Percentiles rank a stretch among this genome's conserved stretches.
These are phyloP conservation scores for Noctua pronuba DNA, from an alignment of 2,888 invertebrate species.

Conservation along the genomic window DNA sequence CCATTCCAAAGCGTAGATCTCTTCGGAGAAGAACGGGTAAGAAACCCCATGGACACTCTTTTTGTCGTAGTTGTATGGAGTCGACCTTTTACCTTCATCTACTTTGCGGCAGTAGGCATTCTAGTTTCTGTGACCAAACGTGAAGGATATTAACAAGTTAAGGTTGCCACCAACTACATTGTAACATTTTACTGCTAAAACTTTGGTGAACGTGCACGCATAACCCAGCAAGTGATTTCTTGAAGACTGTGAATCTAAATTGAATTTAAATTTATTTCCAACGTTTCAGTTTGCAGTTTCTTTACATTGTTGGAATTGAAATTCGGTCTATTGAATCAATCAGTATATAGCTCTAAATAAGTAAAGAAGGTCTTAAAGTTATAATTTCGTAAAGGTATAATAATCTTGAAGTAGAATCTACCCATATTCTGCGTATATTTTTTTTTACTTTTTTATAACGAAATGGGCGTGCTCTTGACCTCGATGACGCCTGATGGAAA, in stretches of 20 bases:
- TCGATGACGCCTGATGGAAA: too few species aligned
- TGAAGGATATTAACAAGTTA: slow-evolving; percentile 49
- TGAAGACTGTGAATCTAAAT: slow-evolving; percentile 47
- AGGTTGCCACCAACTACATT: slow-evolving; percentile 38
- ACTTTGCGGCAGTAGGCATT: slow-evolving; percentile 21
- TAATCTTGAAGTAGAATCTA: not conserved
- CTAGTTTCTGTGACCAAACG: slow-evolving; percentile 36
- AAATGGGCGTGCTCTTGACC: too few species aligned
- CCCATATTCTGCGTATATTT: too few species aligned
- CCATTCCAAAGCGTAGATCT: too few species aligned
- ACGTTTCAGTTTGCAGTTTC: not conserved
- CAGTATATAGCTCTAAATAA: not conserved
- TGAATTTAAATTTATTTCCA: slow-evolving; percentile 45
- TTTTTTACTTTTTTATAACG: too few species aligned
- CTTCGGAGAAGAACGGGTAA: too few species aligned
- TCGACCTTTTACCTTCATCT: not conserved
- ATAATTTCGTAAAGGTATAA: not conserved
- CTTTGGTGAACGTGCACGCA: slow-evolving; percentile 32
- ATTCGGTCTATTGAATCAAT: slow-evolving; percentile 13
- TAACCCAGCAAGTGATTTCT: slow-evolving; percentile 32
- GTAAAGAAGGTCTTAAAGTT: not conserved
- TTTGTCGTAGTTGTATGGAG: not conserved
- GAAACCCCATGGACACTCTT: too few species aligned
- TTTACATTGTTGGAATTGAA: slow-evolving; percentile 40
- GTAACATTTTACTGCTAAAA: slow-evolving; percentile 53